Evolutionary conservation across 2,888 invertebrate genomes (phyloP).

Genomic region (Anaspis maculata): DNA sequence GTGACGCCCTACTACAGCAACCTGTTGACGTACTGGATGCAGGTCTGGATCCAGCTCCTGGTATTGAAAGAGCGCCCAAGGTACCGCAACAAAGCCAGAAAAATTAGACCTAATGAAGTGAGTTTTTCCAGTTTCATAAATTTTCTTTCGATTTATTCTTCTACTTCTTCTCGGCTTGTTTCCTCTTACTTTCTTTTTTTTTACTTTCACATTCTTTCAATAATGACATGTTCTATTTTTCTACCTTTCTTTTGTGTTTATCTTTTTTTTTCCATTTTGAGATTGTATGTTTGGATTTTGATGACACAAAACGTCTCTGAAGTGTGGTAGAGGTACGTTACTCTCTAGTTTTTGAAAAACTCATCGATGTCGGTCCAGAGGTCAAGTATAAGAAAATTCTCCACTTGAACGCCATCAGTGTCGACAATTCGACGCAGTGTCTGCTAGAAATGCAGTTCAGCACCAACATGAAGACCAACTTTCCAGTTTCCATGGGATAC

Average conservation of each 20-base stretch:
- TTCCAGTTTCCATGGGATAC: slow-evolving; percentile 52
- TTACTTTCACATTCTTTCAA: too few relatives aligned
- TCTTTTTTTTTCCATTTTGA: too few relatives aligned
- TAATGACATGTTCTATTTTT: too few relatives aligned
- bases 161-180: too few relatives aligned
- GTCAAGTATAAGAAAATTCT: slow-evolving; percentile 42
- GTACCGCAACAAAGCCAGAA: slow-evolving; percentile 10
- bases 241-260: too few relatives aligned
- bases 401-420: slow-evolving; percentile 33
- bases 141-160: too few relatives aligned
- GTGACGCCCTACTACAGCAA: slow-evolving; percentile 48
- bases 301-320: slow-evolving; percentile 47
- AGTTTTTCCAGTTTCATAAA: too few relatives aligned
- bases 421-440: slow-evolving; percentile 21
- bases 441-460: slow-evolving; percentile 37
- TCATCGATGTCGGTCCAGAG: slow-evolving; percentile 52
- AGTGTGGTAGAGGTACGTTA: slow-evolving; percentile 53
- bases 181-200: too few relatives aligned
- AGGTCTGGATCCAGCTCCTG: slow-evolving; percentile 45
- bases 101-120: too few relatives aligned
- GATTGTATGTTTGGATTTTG: too few relatives aligned
- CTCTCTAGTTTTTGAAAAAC: slow-evolving; percentile 49
- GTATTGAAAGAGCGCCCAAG: slow-evolving; percentile 26
- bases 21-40: slow-evolving; percentile 41
- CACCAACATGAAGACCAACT: slow-evolving; percentile 43